phyloP scores from a whole-genome alignment of 2,888 invertebrate genomes.

The Ophonus ardosiacus region DNA sequence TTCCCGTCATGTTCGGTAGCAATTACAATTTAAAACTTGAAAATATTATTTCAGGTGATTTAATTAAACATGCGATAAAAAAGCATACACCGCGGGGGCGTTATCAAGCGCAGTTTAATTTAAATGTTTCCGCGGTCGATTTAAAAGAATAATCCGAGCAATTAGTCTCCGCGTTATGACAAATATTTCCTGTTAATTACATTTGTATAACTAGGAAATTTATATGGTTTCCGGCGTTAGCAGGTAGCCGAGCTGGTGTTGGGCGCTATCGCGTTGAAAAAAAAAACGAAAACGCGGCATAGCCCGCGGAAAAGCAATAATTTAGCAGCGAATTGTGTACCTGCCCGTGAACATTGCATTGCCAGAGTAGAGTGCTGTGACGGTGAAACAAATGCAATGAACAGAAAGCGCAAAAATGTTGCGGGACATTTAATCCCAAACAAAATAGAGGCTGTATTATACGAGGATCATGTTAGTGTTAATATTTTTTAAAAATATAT shows the following conservation, averaged over 20 bases:
- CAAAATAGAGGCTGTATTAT: too few relatives aligned
- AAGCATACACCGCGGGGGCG: neutral
- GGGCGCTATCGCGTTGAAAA: conserved; percentile 15
- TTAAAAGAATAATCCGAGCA: conserved; percentile 48
- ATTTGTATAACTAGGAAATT: conserved; percentile 56
- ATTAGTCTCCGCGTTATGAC: conserved; percentile 52
- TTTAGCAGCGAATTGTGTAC: conserved; percentile 42
- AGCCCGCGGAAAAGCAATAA: conserved; percentile 40
- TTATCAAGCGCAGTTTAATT: conserved; percentile 34
- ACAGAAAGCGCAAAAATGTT: neutral
- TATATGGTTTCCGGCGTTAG: conserved; percentile 51
- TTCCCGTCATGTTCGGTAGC: neutral
- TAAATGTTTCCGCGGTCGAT: conserved; percentile 39
- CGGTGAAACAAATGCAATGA: neutral
- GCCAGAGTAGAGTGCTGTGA: neutral
- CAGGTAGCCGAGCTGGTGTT: conserved; percentile 12
- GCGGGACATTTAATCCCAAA: neutral
- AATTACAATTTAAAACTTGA: conserved; percentile 27
- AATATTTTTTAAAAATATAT: too few relatives aligned
- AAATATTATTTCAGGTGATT: conserved; percentile 29
- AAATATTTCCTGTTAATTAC: conserved; percentile 58
- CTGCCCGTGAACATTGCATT: neutral
- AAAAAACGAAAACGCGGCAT: conserved; percentile 36
- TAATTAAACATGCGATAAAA: conserved; percentile 32
- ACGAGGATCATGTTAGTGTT: too few relatives aligned